phyloP scores from a whole-genome alignment of 2,113 vertebrate species.

The Sitta europaea region DNA sequence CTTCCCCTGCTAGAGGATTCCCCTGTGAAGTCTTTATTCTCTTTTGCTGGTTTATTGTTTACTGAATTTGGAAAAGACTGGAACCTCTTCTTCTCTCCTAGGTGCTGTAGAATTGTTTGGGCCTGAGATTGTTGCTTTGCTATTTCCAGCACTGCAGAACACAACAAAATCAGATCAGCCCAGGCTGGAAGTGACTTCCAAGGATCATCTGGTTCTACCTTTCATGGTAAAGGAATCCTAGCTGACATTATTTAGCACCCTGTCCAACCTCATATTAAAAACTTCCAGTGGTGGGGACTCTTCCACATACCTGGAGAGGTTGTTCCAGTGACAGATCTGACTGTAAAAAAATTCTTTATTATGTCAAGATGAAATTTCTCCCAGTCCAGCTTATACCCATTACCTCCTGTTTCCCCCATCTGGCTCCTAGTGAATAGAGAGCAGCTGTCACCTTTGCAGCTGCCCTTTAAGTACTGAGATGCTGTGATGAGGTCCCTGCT shows the following conservation, averaged over 20 bases:
- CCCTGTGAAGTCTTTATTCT: neutral
- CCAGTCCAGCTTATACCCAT: too few species aligned
- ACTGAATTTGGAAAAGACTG: neutral
- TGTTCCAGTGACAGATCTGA: neutral
- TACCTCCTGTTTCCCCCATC: neutral
- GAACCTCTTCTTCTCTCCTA: neutral
- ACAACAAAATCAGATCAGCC: neutral
- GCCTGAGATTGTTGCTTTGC: neutral
- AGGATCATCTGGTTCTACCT: neutral
- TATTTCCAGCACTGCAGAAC: neutral
- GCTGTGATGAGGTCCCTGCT: neutral
- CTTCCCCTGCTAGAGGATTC: neutral
- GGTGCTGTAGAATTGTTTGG: neutral
- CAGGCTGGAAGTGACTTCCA: neutral
- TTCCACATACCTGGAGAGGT: fast-evolving
- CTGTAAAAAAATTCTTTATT: neutral
- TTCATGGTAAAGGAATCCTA: neutral
- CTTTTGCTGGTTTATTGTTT: neutral
- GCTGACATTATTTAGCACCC: neutral
- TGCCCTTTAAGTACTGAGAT: neutral
- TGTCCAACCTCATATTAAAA: neutral
- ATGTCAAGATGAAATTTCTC: neutral
- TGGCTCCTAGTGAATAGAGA: neutral
- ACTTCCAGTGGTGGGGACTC: neutral
- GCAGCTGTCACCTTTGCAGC: neutral